Base-by-base conservation (phyloP, 2,113 vertebrate species). In the Orycteropus afer region DNA sequence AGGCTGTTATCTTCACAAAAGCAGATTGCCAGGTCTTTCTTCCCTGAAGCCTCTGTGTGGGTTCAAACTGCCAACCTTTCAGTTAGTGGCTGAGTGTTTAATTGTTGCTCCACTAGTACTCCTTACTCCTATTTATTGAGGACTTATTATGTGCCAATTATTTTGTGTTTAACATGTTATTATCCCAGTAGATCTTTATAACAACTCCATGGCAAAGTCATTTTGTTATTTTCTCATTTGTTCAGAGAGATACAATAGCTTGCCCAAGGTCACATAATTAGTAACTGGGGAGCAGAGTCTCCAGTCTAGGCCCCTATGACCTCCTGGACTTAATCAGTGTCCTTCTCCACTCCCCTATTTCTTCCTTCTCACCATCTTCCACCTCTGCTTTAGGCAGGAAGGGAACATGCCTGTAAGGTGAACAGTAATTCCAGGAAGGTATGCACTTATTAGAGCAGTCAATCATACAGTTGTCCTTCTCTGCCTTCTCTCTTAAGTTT, bases 201-300 rank as follows among this genome's bases (percentile, higher is more conserved):
- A n/a, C 90, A 81, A 0, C 11, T 49, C 40, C 27, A 18, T 34
- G n/a, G 53, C 49, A 78, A 90, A 27, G 18, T 40, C 59, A 4
- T 57, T 63, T 4, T 57, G 59, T 45, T 61, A 87, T 42, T 53
- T 89, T 17, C 18, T 67, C 65, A 61, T 87, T 90, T 92, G n/a
- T 82, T 76, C 25, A 61, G 63, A 69, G 23, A 88, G 53, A n/a
- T 0, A 51, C 53, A 47, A 53, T 2, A 47, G 42, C 15, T 92
- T 86, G 17, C 47, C 27, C 57, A n/a, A 25, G 34, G 7, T 92
- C 53, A 61, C 65, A 14, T 57, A 57, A 47, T 42, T 3, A 22
- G 45, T 73, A 53, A n/a, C 61, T 11, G 63, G 79, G 51, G 42
- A 77, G 59, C 23, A 6, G 15, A 22, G 2, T 32, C 49, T 71